These are phyloP conservation scores for Spondyliosoma cantharus DNA, from an alignment of 2,797 vertebrate species.

Conservation along the genomic window DNA sequence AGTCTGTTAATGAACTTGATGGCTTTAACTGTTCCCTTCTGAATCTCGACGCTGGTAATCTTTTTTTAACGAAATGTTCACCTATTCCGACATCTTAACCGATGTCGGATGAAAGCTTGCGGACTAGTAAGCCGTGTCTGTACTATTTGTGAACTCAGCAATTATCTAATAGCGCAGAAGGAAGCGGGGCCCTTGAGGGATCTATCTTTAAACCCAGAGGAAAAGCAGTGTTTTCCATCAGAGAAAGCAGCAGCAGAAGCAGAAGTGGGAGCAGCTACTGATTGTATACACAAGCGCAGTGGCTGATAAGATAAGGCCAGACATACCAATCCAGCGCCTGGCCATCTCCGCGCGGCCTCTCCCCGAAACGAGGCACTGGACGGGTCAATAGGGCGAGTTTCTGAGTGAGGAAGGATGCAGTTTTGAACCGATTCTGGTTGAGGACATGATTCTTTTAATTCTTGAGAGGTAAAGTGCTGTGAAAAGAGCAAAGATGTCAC, in stretches of 20 bases:
- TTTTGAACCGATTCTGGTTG: conserved; percentile 20
- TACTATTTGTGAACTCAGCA: conserved; percentile 58
- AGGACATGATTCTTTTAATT: conserved; percentile 5
- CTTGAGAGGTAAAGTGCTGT: neutral
- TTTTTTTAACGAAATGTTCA: conserved; percentile 11
- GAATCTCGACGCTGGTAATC: neutral
- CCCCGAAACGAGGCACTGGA: conserved; percentile 27
- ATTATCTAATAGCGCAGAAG: conserved; percentile 69
- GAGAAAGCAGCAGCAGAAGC: conserved; percentile 50
- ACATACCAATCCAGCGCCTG: conserved; percentile 54
- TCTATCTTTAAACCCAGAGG: conserved; percentile 71
- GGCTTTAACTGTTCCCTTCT: conserved; percentile 11
- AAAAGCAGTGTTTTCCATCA: conserved; percentile 64
- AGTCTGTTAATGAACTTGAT: conserved; percentile 26
- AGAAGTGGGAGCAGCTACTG: conserved; percentile 50
- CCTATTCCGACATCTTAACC: conserved; percentile 34
- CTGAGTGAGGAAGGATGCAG: conserved; percentile 45
- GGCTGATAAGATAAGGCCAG: conserved; percentile 77
- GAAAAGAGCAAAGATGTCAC: neutral
- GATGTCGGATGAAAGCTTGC: conserved; percentile 7
- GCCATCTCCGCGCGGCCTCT: conserved; percentile 22
- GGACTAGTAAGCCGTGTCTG: conserved; percentile 26
- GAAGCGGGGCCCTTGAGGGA: conserved; percentile 63
- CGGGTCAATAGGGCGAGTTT: conserved; percentile 40
- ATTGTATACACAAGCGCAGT: conserved; percentile 63